A percentile compares a stretch with the other conserved stretches of the same genome.
phyloP scores from a whole-genome alignment of 2,113 vertebrate species.

The Grallaria varia region DNA sequence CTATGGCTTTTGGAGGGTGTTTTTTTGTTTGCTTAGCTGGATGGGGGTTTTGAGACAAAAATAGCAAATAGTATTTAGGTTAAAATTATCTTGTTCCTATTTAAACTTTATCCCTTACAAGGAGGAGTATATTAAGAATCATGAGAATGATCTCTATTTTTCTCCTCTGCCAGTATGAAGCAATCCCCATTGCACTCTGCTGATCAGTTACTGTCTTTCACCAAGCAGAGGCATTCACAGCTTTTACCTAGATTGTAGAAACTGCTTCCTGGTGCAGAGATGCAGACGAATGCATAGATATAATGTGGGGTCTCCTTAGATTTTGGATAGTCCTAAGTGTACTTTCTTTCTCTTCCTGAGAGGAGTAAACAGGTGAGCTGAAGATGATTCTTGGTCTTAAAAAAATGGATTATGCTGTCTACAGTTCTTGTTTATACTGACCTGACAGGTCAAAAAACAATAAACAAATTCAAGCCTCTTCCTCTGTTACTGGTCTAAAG shows the following conservation, averaged over 20 bases:
- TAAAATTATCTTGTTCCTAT: background rate
- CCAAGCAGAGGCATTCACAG: background rate
- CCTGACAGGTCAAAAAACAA: background rate
- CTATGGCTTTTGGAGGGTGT: fast-evolving
- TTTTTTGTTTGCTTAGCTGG: fast-evolving
- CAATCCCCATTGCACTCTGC: background rate
- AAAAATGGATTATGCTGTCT: background rate
- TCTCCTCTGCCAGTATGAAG: background rate
- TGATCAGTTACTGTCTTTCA: fast-evolving
- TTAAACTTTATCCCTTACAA: background rate
- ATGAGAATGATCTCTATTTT: background rate
- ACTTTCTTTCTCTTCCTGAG: background rate
- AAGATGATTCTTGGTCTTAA: background rate
- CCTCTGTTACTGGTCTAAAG: background rate
- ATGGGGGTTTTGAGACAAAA: background rate
- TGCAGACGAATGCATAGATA: background rate
- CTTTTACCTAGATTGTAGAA: background rate
- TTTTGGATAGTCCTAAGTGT: background rate
- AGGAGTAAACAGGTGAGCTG: background rate
- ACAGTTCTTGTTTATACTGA: background rate
- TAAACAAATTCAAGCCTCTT: background rate
- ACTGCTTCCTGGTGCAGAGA: background rate
- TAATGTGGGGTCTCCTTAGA: background rate
- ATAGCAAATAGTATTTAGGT: background rate
- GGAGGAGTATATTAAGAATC: background rate